Base-by-base conservation (phyloP, 2,888 invertebrate species). In the Lycaena phlaeas region DNA sequence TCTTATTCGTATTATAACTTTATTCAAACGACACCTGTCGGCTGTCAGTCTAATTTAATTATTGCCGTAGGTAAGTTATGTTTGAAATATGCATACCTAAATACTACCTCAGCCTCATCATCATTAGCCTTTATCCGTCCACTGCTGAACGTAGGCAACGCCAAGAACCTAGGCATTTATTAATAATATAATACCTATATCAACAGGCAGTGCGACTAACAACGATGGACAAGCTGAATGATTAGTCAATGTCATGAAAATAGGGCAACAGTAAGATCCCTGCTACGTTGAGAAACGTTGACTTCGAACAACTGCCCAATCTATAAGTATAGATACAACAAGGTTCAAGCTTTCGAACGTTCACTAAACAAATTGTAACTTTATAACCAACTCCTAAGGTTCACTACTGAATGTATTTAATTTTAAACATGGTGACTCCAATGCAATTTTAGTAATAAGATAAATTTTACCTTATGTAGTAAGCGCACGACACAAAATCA, bases 231-330 rank as follows among this genome's bases (percentile, higher is more conserved):
- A n/a, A n/a, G n/a, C n/a, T n/a, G n/a, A n/a, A n/a, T n/a, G n/a
- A n/a, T n/a, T 17, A 18, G 28, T 34, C 17, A 11, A 30, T 34
- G 26, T 18, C 14, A 26, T 26, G 10, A 14, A 29, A 26, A 27
- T 39, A 30, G 46, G 46, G 55, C 56, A 29, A 34, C 41, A 17
- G 43, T 43, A 47, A 47, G 37, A 40, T 42, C 39, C 36, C 28
- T 27, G 50, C 64, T 68, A 70, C 53, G 71, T 81, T 78, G 51
- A 57, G 67, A 67, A 61, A 37, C 75, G 38, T 50, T 62, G 75
- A 46, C 52, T 57, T 40, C 48, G 54, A 75, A 71, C 82, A 81
- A 82, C 82, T 82, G 82, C 79, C 72, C 69, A 70, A 66, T 56
- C 66, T 61, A 70, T 68, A 72, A 60, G 61, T 62, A 70, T 63